Percentiles rank a stretch among this genome's conserved stretches.
Evolutionary conservation across 1,140 invertebrate genomes (phyloP).

Genomic region (Campoletis sonorensis): DNA sequence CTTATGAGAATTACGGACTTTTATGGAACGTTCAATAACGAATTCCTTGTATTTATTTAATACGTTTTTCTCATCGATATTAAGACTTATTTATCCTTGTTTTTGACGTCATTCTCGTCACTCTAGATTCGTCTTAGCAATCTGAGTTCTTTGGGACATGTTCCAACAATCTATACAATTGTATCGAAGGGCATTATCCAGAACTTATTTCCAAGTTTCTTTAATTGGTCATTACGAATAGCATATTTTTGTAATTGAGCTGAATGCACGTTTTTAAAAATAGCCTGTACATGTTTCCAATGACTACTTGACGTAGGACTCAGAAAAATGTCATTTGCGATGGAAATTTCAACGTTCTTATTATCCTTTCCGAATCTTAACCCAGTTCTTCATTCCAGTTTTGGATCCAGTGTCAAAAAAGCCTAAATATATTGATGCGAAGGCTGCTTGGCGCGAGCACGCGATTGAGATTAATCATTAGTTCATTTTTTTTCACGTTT

Average conservation of each 20-base stretch:
- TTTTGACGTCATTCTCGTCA: neutral
- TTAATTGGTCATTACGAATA: neutral
- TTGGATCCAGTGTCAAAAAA: constrained; percentile 3
- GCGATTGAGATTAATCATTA: neutral
- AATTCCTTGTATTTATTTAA: constrained; percentile 10
- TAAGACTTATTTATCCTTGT: neutral
- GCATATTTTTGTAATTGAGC: neutral
- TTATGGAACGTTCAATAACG: neutral
- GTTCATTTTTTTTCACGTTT: neutral
- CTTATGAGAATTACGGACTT: neutral
- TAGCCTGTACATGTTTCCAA: neutral
- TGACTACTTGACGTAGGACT: neutral
- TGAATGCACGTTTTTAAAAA: neutral
- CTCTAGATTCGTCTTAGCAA: neutral
- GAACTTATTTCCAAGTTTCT: neutral
- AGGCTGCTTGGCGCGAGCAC: neutral
- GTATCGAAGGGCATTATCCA: constrained; percentile 10
- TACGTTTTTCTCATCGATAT: neutral
- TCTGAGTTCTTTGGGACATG: neutral
- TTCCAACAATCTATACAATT: neutral
- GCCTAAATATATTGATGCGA: neutral
- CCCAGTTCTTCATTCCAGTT: neutral
- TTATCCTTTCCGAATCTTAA: neutral
- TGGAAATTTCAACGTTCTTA: too few relatives aligned
- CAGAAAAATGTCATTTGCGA: too few relatives aligned